Percentiles rank a stretch among this genome's conserved stretches.
These are phyloP conservation scores for Nipponacmea schrenckii DNA, from an alignment of 2,888 invertebrate species.

Conservation along the genomic window DNA sequence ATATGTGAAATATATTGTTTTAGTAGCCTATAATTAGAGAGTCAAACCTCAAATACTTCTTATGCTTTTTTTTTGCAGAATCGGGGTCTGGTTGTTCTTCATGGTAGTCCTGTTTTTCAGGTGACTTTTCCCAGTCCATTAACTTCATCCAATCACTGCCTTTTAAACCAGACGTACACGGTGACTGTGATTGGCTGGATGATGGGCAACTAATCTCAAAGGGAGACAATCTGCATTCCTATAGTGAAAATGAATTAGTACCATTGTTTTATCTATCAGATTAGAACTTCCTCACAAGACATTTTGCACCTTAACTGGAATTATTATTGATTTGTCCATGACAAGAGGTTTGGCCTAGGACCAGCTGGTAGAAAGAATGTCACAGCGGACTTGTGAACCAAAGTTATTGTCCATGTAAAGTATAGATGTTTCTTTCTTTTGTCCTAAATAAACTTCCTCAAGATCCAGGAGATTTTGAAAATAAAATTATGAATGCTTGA, in stretches of 20 bases:
- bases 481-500: too few relatives aligned
- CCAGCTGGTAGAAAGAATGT: too few relatives aligned
- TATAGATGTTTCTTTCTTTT: too few relatives aligned
- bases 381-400: too few relatives aligned
- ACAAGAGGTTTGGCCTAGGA: too few relatives aligned
- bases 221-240: not conserved
- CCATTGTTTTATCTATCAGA: not conserved
- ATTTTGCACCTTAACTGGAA: not conserved
- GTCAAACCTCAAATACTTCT: conserved; percentile 25
- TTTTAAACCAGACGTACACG: conserved; percentile 17
- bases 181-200: conserved; percentile 17
- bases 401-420: too few relatives aligned
- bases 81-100: conserved; percentile 18
- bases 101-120: conserved; percentile 21
- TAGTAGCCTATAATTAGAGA: not conserved
- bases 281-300: not conserved
- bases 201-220: not conserved
- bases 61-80: conserved; percentile 32
- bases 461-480: too few relatives aligned
- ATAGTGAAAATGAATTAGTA: not conserved
- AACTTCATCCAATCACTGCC: conserved; percentile 34
- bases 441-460: too few relatives aligned
- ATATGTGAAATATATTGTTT: not conserved
- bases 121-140: conserved; percentile 29
- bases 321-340: not conserved